These are phyloP conservation scores for Galaxea fascicularis DNA, from an alignment of 92 coral and sea anemone species.

Conservation along the genomic window DNA sequence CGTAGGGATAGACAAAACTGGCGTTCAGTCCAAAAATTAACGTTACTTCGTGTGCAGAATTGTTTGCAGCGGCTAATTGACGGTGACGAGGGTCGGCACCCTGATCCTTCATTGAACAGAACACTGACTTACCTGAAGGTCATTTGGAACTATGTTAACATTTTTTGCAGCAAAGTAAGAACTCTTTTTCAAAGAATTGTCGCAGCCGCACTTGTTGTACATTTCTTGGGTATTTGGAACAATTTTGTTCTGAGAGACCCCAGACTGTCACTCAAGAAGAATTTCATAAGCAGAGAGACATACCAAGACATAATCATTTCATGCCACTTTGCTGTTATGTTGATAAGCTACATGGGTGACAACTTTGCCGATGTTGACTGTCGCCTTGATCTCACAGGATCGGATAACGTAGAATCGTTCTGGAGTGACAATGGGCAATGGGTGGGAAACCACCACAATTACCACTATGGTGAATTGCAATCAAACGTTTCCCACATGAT, in stretches of 20 bases:
- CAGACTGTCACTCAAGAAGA: conserved; percentile 11
- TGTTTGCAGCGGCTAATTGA: conserved; percentile 46
- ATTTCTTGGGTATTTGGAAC: conserved; percentile 31
- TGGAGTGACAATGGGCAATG: conserved; percentile 72
- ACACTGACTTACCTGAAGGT: conserved; percentile 45
- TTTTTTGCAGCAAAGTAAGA: conserved; percentile 37
- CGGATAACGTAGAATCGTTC: conserved; percentile 47
- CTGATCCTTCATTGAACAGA: conserved; percentile 39
- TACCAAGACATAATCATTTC: conserved; percentile 46
- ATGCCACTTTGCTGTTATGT: conserved; percentile 64
- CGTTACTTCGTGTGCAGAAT: conserved; percentile 25
- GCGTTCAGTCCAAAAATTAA: conserved; percentile 56
- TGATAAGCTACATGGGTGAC: conserved; percentile 62
- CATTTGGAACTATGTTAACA: conserved; percentile 63
- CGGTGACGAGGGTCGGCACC: conserved; percentile 39
- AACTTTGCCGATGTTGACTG: conserved; percentile 57
- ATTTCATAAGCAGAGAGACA: conserved; percentile 52
- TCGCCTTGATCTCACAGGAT: conserved; percentile 44
- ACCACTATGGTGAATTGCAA: conserved; percentile 59
- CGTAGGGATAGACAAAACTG: conserved; percentile 52
- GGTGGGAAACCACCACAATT: conserved; percentile 77
- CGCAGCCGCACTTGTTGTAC: conserved; percentile 32
- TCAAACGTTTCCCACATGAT: conserved; percentile 63
- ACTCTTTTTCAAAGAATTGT: conserved; percentile 33
- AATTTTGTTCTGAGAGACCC: conserved; percentile 12